Percentiles rank a stretch among this genome's conserved stretches.
Conservation (phyloP, 1,140 invertebrate species). For the Drosophila albomicans region DNA sequence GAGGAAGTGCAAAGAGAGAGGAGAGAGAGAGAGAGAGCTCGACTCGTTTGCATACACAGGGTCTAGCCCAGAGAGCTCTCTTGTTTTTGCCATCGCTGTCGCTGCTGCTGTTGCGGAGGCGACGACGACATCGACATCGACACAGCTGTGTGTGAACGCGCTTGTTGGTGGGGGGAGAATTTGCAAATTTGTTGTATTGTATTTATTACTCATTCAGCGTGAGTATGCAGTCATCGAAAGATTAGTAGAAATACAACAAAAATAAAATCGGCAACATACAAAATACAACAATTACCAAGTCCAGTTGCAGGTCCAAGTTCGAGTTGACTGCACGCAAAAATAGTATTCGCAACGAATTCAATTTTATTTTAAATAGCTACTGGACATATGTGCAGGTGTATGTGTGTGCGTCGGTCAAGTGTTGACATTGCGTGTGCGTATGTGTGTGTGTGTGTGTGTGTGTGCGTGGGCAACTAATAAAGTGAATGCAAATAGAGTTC, state of each 20-base stretch:
- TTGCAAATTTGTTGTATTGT: slow-evolving; percentile 44
- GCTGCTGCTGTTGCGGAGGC: slow-evolving; percentile 11
- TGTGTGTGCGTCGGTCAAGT: background rate
- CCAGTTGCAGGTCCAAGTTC: slow-evolving; percentile 44
- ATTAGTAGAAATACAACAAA: slow-evolving; percentile 21
- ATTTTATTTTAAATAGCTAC: too few species aligned
- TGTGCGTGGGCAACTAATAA: slow-evolving; percentile 31
- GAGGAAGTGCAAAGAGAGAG: slow-evolving; percentile 18
- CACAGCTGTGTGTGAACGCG: slow-evolving; percentile 2
- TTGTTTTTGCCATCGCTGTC: background rate
- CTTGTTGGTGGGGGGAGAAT: slow-evolving; percentile 8
- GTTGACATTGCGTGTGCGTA: slow-evolving; percentile 1
- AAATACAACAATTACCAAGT: slow-evolving; percentile 16
- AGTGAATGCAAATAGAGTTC: slow-evolving; percentile 38
- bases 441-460: slow-evolving; percentile 20
- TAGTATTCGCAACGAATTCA: background rate
- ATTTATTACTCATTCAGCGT: slow-evolving; percentile 53
- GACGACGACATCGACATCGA: background rate
- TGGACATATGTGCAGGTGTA: background rate
- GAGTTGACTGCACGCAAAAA: slow-evolving; percentile 25
- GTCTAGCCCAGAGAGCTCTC: slow-evolving; percentile 9
- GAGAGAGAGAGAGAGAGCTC: slow-evolving; percentile 14
- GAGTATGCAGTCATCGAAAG: slow-evolving; percentile 49
- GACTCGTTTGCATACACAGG: slow-evolving; percentile 28
- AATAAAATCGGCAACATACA: background rate